Evolutionary conservation across 2,113 vertebrate species (phyloP).

Genomic region (Sisor rabdophorus): DNA sequence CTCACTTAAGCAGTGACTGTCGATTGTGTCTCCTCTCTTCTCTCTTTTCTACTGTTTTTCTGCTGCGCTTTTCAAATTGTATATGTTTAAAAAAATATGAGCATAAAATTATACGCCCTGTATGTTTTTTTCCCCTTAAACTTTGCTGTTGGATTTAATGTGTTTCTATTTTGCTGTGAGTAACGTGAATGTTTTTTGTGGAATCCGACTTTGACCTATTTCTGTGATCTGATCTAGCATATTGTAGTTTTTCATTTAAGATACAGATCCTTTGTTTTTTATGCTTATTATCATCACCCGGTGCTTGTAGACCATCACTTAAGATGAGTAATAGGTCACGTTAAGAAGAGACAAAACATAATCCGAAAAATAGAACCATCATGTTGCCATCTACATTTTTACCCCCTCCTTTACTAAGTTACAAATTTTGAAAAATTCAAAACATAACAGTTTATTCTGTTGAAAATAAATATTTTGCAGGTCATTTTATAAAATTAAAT

Average conservation of each 20-base stretch:
- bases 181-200: constrained; percentile 31
- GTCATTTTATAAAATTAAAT: constrained; percentile 3
- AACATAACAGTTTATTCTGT: not conserved
- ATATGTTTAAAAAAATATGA: constrained; percentile 69
- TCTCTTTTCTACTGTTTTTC: constrained; percentile 68
- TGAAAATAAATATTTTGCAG: not conserved
- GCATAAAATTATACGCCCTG: constrained; percentile 61
- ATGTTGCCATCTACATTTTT: not conserved
- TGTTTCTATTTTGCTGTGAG: constrained; percentile 24
- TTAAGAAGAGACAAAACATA: not conserved
- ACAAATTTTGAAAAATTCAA: not conserved
- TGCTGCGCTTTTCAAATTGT: constrained; percentile 69
- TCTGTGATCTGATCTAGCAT: constrained; percentile 44
- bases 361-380: not conserved
- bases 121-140: constrained; percentile 39
- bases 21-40: constrained; percentile 60
- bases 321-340: constrained; percentile 7
- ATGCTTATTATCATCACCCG: not conserved
- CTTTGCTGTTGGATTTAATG: constrained; percentile 22
- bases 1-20: constrained; percentile 51
- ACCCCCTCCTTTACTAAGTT: not conserved
- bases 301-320: constrained; percentile 34
- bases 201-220: constrained; percentile 43
- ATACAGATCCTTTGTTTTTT: constrained; percentile 6
- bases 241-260: constrained; percentile 33